Evolutionary conservation across 92 coral and sea anemone species (phyloP).

Genomic region (Palythoa caribaeorum): DNA sequence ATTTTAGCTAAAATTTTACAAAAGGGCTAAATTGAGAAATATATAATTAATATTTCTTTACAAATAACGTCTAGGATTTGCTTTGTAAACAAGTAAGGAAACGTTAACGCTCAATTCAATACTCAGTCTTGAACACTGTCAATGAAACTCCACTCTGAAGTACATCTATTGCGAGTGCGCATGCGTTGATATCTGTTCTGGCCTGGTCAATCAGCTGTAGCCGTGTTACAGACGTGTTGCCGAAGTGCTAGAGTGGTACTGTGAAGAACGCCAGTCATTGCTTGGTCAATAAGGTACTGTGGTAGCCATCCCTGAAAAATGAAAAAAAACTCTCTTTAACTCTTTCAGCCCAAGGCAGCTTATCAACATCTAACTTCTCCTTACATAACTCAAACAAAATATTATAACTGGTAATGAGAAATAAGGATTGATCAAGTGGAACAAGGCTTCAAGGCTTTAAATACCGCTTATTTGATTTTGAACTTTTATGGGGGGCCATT

Average conservation of each 20-base stretch:
- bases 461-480: no score
- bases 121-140: no score
- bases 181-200: background rate
- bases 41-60: no score
- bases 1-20: background rate
- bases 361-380: no score
- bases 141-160: background rate
- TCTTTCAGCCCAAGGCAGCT: no score
- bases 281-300: slow-evolving; percentile 83
- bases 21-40: background rate
- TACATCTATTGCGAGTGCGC: background rate
- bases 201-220: slow-evolving; percentile 7
- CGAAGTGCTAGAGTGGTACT: slow-evolving; percentile 50
- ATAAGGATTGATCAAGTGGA: no score
- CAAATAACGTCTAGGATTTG: background rate
- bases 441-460: no score
- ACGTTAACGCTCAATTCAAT: background rate
- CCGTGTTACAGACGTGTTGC: background rate
- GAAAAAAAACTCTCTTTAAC: background rate
- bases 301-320: slow-evolving; percentile 86
- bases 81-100: background rate
- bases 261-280: slow-evolving; percentile 83
- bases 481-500: no score
- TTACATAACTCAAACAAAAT: no score
- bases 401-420: no score